Evolutionary conservation across 2,797 vertebrate species (phyloP).

Genomic region (Lagocephalus sceleratus): DNA sequence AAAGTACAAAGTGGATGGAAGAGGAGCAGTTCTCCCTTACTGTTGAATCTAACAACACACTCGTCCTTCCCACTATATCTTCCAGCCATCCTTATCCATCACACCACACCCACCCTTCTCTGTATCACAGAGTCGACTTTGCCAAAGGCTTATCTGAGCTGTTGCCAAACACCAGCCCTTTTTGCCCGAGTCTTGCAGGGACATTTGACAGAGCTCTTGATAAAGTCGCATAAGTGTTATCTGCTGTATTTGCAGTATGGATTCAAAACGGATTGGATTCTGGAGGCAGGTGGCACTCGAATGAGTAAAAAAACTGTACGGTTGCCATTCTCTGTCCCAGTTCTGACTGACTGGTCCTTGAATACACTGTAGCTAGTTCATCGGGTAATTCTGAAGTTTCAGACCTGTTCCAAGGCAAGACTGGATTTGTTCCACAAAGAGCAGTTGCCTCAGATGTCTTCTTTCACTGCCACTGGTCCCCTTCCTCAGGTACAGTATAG

Average conservation of each 20-base stretch:
- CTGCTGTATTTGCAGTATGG: constrained; percentile 32
- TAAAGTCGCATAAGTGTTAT: constrained; percentile 51
- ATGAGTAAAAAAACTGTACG: neutral
- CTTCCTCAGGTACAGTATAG: no score
- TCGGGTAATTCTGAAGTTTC: constrained; percentile 7
- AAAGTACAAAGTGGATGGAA: no score
- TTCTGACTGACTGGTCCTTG: constrained; percentile 39
- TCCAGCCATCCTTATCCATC: constrained; percentile 31
- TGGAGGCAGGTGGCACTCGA: constrained; percentile 10
- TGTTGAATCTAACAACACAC: constrained; percentile 3
- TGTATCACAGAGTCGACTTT: constrained; percentile 45
- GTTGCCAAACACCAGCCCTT: constrained; percentile 39
- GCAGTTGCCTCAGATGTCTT: neutral
- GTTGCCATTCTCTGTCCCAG: constrained; percentile 24
- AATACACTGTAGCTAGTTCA: constrained; percentile 21
- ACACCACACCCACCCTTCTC: constrained; percentile 35
- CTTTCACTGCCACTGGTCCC: constrained; percentile 6
- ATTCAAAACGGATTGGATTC: constrained; percentile 23
- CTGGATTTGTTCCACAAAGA: constrained; percentile 25
- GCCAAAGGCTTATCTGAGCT: constrained; percentile 49
- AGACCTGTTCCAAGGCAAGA: constrained; percentile 29
- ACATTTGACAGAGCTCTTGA: constrained; percentile 27
- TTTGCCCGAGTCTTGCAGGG: constrained; percentile 18
- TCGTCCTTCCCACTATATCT: constrained; percentile 1
- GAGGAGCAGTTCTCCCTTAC: no score